Evolutionary conservation across 1,140 invertebrate genomes (phyloP).

Genomic region (Nephila pilipes): DNA sequence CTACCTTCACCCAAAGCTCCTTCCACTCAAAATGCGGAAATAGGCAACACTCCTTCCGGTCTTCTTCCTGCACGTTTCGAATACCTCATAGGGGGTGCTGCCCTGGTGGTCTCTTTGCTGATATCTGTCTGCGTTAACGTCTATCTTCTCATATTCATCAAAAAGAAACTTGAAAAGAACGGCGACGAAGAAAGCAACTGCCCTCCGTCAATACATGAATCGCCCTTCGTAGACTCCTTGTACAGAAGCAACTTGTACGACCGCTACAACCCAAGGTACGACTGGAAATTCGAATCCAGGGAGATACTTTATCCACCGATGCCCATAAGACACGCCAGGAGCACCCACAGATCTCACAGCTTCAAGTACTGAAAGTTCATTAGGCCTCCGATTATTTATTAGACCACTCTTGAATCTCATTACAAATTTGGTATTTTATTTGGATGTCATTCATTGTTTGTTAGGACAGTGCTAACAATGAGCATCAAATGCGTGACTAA

Average conservation of each 20-base stretch:
- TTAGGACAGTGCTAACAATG: not conserved
- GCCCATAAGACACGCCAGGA: constrained; percentile 65
- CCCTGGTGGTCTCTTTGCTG: constrained; percentile 46
- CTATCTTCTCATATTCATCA: constrained; percentile 61
- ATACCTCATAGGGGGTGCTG: constrained; percentile 68
- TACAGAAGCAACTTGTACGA: constrained; percentile 59
- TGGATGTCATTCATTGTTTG: not conserved
- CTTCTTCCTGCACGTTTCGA: constrained; percentile 42
- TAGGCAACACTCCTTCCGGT: not conserved
- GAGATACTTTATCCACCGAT: constrained; percentile 74
- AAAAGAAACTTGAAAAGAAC: constrained; percentile 11
- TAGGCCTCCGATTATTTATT: not conserved
- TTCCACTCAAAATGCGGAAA: not conserved
- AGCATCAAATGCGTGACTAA: not conserved
- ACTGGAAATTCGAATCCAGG: constrained; percentile 70
- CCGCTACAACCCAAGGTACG: constrained; percentile 41
- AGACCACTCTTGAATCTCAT: not conserved
- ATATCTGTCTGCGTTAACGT: constrained; percentile 73
- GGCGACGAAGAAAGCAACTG: constrained; percentile 43
- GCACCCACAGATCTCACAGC: constrained; percentile 64
- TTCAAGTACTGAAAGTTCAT: constrained; percentile 68
- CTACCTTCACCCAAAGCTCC: constrained; percentile 31
- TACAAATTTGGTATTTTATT: not conserved
- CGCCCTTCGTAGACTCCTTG: constrained; percentile 19
- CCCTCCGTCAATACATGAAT: constrained; percentile 26